Base-by-base conservation (phyloP, 2,888 invertebrate species). In the Drosophila nr. perissopoda region DNA sequence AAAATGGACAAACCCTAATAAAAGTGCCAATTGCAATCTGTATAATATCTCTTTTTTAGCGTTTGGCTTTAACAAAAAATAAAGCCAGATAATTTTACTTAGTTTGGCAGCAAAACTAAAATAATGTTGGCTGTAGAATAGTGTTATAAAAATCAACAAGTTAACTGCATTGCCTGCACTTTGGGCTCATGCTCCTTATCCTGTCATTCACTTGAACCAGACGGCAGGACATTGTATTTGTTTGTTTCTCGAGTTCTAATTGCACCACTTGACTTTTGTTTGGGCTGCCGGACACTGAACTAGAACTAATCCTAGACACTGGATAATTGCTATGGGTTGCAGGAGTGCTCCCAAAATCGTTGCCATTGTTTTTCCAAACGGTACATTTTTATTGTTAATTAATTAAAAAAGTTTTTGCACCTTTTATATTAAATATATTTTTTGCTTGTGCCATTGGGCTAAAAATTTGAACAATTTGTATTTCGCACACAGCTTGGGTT, bases 381-480 rank as follows among this genome's bases (percentile, higher is more conserved):
- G 27, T 29, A 18, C 10, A 51, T 57, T 72, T 60, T 34, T 56
- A 46, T 60, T 60, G 42, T 53, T 83, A 86, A 86, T 86, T 86
- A 86, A 86, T 86, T 86, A 89, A 89, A 86, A 84, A 87, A 83
- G 74, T 78, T 85, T 78, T 76, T 70, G 58, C 68, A 66, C 72
- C 79, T 73, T 85, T 86, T 75, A 33, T 25, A 70, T 54, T 48
- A 59, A 59, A 68, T 65, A 38, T 51, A 67, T 61, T 40, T 40
- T 59, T 63, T 61, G 46, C 61, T 48, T 60, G 42, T 53, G 46
- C 54, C 66, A 57, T 29, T 59, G 58, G 72, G 72, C 27, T 69
- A 78, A 73, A 81, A 87, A 89, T 83, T 61, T 77, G 54, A 67
- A 75, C 73, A 84, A 89, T 89, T 86, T 89, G 78, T 88, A 81